A percentile compares a stretch with the other conserved stretches of the same genome.
Evolutionary conservation across 2,113 vertebrate genomes (phyloP).

Genomic region (Osmerus eperlanus): DNA sequence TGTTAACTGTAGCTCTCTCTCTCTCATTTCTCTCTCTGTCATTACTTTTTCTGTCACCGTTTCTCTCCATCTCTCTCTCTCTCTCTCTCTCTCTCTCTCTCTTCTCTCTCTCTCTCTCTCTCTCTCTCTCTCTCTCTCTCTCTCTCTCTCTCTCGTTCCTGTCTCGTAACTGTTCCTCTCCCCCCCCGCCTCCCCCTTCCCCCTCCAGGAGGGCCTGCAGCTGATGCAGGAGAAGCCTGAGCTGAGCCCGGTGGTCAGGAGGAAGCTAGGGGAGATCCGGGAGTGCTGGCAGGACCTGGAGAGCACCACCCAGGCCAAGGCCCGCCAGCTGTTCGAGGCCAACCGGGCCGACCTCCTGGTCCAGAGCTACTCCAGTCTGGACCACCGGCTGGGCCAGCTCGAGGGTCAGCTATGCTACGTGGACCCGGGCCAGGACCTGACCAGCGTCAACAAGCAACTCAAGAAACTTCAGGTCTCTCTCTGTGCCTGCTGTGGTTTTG

Average conservation of each 20-base stretch:
- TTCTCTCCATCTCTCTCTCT: neutral
- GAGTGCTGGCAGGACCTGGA: slow-evolving; percentile 90
- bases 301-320: slow-evolving; percentile 84
- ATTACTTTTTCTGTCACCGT: neutral
- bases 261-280: slow-evolving; percentile 83
- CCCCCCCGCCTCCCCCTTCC: neutral
- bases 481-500: neutral
- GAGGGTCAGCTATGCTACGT: slow-evolving; percentile 80
- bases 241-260: slow-evolving; percentile 76
- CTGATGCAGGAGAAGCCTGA: slow-evolving; percentile 89
- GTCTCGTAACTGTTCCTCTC: neutral
- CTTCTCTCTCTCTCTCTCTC: neutral
- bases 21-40: neutral
- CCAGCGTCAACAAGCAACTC: slow-evolving; percentile 84
- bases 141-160: too few relatives aligned
- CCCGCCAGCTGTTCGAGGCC: slow-evolving; percentile 84
- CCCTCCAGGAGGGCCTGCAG: slow-evolving; percentile 82
- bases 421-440: slow-evolving; percentile 80
- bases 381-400: slow-evolving; percentile 80
- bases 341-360: slow-evolving; percentile 83
- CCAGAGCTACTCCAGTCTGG: slow-evolving; percentile 82
- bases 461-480: slow-evolving; percentile 82
- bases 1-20: neutral
- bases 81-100: too few relatives aligned
- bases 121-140: neutral